A percentile compares a stretch with the other conserved stretches of the same genome.
phyloP scores from a whole-genome alignment of 2,113 vertebrate genomes.

The Struthio camelus region DNA sequence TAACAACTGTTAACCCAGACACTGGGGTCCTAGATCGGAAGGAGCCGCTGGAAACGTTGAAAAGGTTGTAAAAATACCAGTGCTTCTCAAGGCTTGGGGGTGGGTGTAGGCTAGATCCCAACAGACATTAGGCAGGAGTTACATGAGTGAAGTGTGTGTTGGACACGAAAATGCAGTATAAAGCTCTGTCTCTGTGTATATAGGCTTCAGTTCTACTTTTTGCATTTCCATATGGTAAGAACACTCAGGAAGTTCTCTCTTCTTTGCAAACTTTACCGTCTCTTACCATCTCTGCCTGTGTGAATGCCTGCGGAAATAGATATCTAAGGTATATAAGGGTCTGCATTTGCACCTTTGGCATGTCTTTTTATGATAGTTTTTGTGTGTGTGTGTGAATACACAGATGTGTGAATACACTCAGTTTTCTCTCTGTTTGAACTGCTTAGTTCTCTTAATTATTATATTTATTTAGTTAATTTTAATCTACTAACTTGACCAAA shows the following conservation, averaged over 20 bases:
- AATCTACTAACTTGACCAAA: not conserved
- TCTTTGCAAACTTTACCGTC: not conserved
- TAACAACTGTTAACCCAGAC: slow-evolving; percentile 92
- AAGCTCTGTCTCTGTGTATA: not conserved
- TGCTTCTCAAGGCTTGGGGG: not conserved
- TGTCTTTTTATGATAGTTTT: not conserved
- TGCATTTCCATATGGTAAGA: not conserved
- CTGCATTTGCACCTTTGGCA: not conserved
- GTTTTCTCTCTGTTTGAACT: not conserved
- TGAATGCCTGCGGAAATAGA: not conserved
- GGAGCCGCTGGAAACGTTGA: slow-evolving; percentile 91
- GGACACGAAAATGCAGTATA: not conserved
- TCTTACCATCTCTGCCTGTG: not conserved
- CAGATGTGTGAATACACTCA: not conserved
- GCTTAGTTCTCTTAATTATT: not conserved
- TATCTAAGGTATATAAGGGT: not conserved
- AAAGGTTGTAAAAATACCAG: slow-evolving; percentile 78
- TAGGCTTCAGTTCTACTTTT: not conserved
- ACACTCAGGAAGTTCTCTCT: not conserved
- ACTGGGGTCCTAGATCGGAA: slow-evolving; percentile 88
- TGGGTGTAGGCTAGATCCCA: not conserved
- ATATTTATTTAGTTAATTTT: not conserved
- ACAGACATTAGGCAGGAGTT: not conserved
- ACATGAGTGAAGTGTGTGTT: not conserved
- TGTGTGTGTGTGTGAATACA: not conserved